Conservation (phyloP, 2,113 vertebrate species). For the Spizaetus ornatus region DNA sequence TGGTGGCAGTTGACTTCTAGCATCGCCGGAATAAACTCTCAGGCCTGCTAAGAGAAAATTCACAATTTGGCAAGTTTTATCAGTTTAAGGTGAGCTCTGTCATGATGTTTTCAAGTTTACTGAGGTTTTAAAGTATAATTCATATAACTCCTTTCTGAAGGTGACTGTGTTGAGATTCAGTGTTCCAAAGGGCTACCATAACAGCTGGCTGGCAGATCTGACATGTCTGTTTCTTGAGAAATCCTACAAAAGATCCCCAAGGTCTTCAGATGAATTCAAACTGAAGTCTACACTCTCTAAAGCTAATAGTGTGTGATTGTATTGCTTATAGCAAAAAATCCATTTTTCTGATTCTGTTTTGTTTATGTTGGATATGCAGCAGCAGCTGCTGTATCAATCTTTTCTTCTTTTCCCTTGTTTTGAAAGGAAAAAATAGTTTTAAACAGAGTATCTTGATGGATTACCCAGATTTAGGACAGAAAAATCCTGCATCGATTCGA, state of each 20-base stretch:
- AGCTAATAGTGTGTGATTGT: not conserved
- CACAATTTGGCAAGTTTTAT: not conserved
- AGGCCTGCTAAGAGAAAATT: not conserved
- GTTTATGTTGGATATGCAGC: not conserved
- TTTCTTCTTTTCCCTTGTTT: not conserved
- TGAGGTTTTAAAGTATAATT: not conserved
- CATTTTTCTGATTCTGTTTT: not conserved
- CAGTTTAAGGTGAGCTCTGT: not conserved
- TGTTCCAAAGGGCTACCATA: not conserved
- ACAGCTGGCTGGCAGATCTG: not conserved
- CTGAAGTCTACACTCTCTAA: not conserved
- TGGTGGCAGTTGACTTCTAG: not conserved
- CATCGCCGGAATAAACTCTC: not conserved
- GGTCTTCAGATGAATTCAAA: not conserved
- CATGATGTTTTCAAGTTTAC: not conserved
- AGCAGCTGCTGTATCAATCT: not conserved
- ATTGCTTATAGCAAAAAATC: not conserved
- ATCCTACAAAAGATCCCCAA: not conserved
- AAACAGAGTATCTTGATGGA: not conserved
- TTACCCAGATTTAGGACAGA: not conserved
- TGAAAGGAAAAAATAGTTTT: not conserved
- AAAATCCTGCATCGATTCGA: not conserved
- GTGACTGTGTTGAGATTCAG: not conserved
- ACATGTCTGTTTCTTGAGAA: not conserved
- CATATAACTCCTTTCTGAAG: not conserved